phyloP scores from a whole-genome alignment of 1,140 invertebrate species.

The Apolygus lucorum region DNA sequence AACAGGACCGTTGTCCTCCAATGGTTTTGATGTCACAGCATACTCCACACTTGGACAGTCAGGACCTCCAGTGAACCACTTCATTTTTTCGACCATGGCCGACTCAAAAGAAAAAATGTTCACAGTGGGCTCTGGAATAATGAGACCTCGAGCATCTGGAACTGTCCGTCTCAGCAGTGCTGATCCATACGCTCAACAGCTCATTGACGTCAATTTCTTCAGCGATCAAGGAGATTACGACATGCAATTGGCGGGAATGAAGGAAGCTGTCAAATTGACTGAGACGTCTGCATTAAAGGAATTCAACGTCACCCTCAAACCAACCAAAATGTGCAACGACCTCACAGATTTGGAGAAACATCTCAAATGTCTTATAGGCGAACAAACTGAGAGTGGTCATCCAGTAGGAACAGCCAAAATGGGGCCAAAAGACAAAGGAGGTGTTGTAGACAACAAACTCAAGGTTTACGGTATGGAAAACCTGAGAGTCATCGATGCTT shows the following conservation, averaged over 20 bases:
- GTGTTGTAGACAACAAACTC: slow-evolving; percentile 36
- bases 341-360: neutral
- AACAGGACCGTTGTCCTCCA: slow-evolving; percentile 8
- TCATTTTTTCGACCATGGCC: neutral
- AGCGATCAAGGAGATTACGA: neutral
- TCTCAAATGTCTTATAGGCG: neutral
- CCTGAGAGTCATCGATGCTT: slow-evolving; percentile 17
- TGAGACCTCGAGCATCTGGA: neutral
- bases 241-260: neutral
- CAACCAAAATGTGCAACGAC: neutral
- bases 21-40: neutral
- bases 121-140: too few species aligned
- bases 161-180: neutral
- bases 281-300: neutral
- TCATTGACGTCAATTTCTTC: slow-evolving; percentile 3
- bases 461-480: slow-evolving; percentile 23
- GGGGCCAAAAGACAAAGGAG: slow-evolving; percentile 33
- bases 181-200: neutral
- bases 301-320: neutral
- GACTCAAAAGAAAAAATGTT: neutral
- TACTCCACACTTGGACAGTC: neutral
- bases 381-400: neutral
- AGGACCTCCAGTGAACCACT: neutral
- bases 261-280: neutral
- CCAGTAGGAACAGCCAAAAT: slow-evolving; percentile 11